These are phyloP conservation scores for Lepidothrix coronata DNA, from an alignment of 2,113 vertebrate genomes.

Conservation along the genomic window DNA sequence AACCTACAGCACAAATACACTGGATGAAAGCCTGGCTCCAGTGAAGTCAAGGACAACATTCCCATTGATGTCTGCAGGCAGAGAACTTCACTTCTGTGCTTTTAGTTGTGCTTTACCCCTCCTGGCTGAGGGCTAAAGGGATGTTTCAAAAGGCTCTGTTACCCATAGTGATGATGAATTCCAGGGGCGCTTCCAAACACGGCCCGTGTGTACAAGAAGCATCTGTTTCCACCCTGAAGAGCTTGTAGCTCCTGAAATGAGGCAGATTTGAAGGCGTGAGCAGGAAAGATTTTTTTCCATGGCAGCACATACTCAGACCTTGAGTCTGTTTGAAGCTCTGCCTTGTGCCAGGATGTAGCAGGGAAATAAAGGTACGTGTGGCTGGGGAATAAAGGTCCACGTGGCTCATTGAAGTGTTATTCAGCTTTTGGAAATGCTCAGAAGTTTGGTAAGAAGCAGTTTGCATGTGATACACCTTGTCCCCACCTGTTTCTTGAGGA, in stretches of 20 bases:
- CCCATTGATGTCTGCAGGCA: slow-evolving; percentile 32
- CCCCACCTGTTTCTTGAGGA: not conserved
- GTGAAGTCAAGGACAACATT: slow-evolving; percentile 19
- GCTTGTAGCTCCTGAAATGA: not conserved
- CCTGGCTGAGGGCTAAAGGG: slow-evolving; percentile 6
- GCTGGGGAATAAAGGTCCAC: not conserved
- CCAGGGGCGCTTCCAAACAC: not conserved
- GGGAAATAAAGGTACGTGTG: not conserved
- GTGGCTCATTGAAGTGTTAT: not conserved
- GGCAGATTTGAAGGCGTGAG: accelerated
- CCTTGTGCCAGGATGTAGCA: not conserved
- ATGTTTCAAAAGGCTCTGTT: not conserved
- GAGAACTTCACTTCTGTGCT: slow-evolving; percentile 1
- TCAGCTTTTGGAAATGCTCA: not conserved
- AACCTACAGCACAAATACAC: slow-evolving; percentile 33
- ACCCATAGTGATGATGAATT: not conserved
- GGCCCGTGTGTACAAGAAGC: not conserved
- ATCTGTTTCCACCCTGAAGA: not conserved
- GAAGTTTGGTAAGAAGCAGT: not conserved
- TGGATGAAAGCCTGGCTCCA: slow-evolving; percentile 27
- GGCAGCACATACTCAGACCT: too few species aligned
- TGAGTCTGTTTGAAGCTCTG: not conserved
- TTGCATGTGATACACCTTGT: not conserved
- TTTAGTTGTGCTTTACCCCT: slow-evolving; percentile 16
- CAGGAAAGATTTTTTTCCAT: not conserved